phyloP scores from a whole-genome alignment of 2,888 invertebrate species.

The Hirtodrosophila cameraria region DNA sequence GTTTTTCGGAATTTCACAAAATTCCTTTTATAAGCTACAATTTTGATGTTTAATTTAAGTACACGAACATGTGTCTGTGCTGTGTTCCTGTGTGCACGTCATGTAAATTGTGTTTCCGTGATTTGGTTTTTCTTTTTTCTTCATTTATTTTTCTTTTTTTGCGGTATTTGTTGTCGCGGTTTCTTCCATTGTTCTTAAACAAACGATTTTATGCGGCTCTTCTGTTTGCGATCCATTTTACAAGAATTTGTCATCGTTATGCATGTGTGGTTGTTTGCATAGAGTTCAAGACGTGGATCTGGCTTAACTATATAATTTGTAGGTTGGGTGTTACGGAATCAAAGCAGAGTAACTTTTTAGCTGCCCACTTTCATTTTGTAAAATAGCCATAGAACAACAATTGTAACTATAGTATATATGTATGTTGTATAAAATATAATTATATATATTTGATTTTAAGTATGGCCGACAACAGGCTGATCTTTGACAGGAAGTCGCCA shows the following conservation, averaged over 20 bases:
- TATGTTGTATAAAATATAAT: conserved; percentile 11
- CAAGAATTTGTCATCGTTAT: conserved; percentile 53
- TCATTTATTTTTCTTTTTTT: conserved; percentile 42
- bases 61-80: conserved; percentile 45
- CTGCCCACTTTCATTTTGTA: conserved; percentile 22
- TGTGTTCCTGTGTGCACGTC: conserved; percentile 28
- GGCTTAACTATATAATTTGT: background rate
- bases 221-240: conserved; percentile 64
- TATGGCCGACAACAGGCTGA: conserved; percentile 26
- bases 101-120: conserved; percentile 50
- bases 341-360: background rate
- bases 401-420: conserved; percentile 9
- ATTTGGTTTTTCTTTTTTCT: conserved; percentile 41
- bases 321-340: background rate
- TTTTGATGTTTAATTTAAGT: conserved; percentile 69
- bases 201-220: conserved; percentile 48
- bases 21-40: conserved; percentile 69
- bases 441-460: conserved; percentile 39
- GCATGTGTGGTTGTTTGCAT: conserved; percentile 48
- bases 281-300: conserved; percentile 17
- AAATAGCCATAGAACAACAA: conserved; percentile 33
- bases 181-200: conserved; percentile 59
- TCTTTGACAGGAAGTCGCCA: conserved; percentile 49
- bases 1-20: conserved; percentile 73
- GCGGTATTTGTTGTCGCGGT: conserved; percentile 73